phyloP scores from a whole-genome alignment of 2,797 vertebrate species.

The Chiloscyllium punctatum region DNA sequence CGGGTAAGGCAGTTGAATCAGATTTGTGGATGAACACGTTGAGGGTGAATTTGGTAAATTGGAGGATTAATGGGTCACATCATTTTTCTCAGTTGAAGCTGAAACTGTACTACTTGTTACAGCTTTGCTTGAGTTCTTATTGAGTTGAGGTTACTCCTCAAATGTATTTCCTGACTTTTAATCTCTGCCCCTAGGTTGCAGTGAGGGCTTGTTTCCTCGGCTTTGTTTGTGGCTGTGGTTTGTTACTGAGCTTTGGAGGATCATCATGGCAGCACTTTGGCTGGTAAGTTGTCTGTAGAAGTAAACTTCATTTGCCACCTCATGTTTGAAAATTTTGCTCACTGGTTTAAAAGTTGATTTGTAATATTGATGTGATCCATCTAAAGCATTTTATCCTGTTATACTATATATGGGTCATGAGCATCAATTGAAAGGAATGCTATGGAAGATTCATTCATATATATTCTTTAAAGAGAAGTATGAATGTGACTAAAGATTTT shows the following conservation, averaged over 20 bases:
- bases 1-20: background rate
- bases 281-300: conserved; percentile 65
- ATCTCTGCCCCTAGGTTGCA: conserved; percentile 65
- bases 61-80: background rate
- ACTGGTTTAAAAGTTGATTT: background rate
- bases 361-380: background rate
- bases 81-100: background rate
- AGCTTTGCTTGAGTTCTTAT: background rate
- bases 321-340: conserved; percentile 19
- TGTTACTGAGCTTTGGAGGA: conserved; percentile 75
- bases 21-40: background rate
- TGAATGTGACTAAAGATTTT: background rate
- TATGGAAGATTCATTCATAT: background rate
- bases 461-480: background rate
- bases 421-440: too few species aligned
- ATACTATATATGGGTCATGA: background rate
- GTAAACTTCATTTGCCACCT: conserved; percentile 39
- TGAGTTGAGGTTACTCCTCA: background rate
- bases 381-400: background rate
- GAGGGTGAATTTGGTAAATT: background rate
- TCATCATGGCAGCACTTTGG: conserved; percentile 90
- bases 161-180: background rate
- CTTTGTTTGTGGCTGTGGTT: conserved; percentile 83
- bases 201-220: conserved; percentile 86
- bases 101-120: background rate